Evolutionary conservation across 2,113 vertebrate genomes (phyloP), one percentile per base, ranked within the genome.

Genomic region (Morone chrysops): DNA sequence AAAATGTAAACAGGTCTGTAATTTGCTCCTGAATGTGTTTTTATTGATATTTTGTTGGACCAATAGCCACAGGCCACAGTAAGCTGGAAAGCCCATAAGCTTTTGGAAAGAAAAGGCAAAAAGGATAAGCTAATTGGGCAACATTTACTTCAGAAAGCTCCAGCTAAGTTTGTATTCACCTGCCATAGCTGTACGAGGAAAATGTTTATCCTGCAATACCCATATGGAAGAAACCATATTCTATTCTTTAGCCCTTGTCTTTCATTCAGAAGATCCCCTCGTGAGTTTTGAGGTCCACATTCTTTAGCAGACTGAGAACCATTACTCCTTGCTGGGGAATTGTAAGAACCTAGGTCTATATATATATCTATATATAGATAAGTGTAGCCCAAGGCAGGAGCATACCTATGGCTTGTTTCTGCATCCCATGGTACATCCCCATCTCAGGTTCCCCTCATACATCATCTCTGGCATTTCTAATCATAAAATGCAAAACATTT

Each of bases 401-500:
- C 66, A 50, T 60, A 60, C 60, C 73, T 75, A 71, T 2, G 10
- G 22, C 16, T 81, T 85, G 81, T 80, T 71, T 84, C 53, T 87
- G 54, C 66, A 75, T 87, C 76, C 69, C 65, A 70, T 66, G 80
- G 56, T 81, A 80, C 73, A 53, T 65, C 78, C 47, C 54, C 45
- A 61, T 84, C 72, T 74, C 74, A 56, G 67, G 75, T 83, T 41
- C 75, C 61, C 53, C 70, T 80, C 80, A 83, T 90, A 65, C 72
- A 89, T 89, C 88, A 83, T 88, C 59, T 62, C 63, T 84, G 92
- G 72, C 83, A 87, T 88, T 73, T 91, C 75, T 82, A 79, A 80
- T 89, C 65, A 84, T 84, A 76, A 40, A 61, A 62, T 85, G 63
- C 40, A 75, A 66, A 81, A 54, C 22, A 20, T n/a, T 45, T 74